Percentiles rank a stretch among this genome's conserved stretches.
phyloP scores from a whole-genome alignment of 2,113 vertebrate species.

The Anoura caudifer region DNA sequence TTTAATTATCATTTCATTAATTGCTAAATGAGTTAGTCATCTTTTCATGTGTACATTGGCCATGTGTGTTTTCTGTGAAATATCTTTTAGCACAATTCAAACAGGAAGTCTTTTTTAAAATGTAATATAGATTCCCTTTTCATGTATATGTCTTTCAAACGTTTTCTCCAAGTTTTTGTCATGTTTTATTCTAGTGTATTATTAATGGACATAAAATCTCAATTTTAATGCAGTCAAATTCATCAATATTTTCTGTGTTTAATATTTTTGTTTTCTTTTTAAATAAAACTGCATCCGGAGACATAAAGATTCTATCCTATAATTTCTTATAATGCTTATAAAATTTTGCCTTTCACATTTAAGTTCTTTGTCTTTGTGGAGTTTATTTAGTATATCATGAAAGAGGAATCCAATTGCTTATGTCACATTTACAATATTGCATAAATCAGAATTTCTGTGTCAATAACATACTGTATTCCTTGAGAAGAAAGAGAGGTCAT shows the following conservation, averaged over 20 bases:
- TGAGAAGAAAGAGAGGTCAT: background rate
- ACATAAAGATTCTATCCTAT: background rate
- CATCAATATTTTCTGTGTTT: background rate
- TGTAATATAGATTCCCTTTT: background rate
- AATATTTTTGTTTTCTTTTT: background rate
- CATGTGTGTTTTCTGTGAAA: background rate
- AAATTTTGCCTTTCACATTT: background rate
- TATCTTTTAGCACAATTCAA: background rate
- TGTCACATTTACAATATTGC: background rate
- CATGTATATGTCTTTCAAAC: background rate
- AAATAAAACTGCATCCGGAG: background rate
- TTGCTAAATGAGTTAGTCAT: background rate
- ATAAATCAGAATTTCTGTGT: background rate
- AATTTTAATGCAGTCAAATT: background rate
- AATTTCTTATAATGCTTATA: background rate
- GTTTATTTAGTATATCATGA: background rate
- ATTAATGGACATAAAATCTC: background rate
- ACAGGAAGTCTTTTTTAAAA: background rate
- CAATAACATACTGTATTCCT: background rate
- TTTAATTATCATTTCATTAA: constrained; percentile 20
- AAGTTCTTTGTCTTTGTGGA: background rate
- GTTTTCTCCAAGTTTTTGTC: background rate
- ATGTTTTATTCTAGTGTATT: background rate
- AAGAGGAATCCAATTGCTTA: background rate
- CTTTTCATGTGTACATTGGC: background rate